Evolutionary conservation across 1,140 invertebrate species (phyloP), one percentile per base, ranked within the genome.

Genomic region (Danaus melanippus): DNA sequence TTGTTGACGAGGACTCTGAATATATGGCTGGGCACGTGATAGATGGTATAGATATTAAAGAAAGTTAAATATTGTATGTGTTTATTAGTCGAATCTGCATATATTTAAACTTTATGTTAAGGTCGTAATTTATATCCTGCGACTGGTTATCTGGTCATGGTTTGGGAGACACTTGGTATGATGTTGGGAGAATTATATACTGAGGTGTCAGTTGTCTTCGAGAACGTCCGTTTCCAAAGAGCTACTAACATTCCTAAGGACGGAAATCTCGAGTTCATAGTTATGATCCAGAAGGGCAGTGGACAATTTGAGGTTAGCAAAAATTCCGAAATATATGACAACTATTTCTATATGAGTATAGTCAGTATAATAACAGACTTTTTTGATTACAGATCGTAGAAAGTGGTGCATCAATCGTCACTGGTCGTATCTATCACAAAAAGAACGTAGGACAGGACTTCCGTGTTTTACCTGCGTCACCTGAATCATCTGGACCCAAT

Each of bases 101-200:
- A 8, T 32, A 32, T 7, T 7, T 32, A 32, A 7, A 3, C 21
- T 32, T 32, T 32, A 32, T 32, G 21, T 32, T 0, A 53, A 90
- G 93, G 93, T 1, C 91, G 96, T 66, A 93, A 95, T 62, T 74
- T 98, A 0, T 93, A 95, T 59, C 97, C 97, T 2, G 96, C 96
- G 0, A 97, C 96, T 9, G 96, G 95, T 17, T 99, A 94, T 72
- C 69, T 95, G 53, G 82, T 91, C 6, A 83, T 98, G 10, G 94
- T 94, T 0, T 98, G 97, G 97, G 94, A 96, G 78, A 94, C 95
- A 1, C 74, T 98, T 12, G 93, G 93, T 11, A 91, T 94, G 79
- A 91, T 96, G 87, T 89, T 90, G 68, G 92, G 92, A 49, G 87
- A 92, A 50, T 74, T 88, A 1, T 93, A 89, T 67, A 92, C 93